Evolutionary conservation across 2,888 invertebrate genomes (phyloP), one percentile per base, ranked within the genome.

Genomic region (Sisyra terminalis): DNA sequence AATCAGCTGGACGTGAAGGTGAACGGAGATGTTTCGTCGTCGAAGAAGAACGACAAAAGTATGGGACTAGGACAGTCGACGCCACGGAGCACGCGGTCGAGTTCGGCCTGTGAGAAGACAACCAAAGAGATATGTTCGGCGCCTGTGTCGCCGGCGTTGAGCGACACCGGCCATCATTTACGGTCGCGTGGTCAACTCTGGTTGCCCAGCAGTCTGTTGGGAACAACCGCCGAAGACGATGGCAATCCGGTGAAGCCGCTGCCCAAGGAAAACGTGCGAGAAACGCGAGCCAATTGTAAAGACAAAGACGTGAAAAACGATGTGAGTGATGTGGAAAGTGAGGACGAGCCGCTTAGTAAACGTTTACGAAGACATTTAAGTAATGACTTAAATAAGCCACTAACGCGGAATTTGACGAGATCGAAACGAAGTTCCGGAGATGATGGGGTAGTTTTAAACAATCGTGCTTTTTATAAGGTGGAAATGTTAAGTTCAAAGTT

Each of bases 401-500:
- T 39, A 38, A 46, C 44, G 31, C 35, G 35, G 29, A 37, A 37
- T 3, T 39, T 42, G 8, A 42, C 10, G 14, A 42, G 31, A 39
- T 45, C 42, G 8, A 46, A 45, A 39, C 37, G 44, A 17, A 40
- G 14, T 1, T 69, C 70, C 0, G 64, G 66, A 0, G 71, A 71
- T 50, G 71, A 71, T 48, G 62, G 67, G 46, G 54, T 69, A 9
- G 63, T 68, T n/a, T 63, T 65, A 45, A 69, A 70, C 48, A 58
- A 57, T 50, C 58, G 56, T 50, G 54, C 74, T 44, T 81, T 77
- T 55, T 82, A 81, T 53, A 79, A 78, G 55, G 78, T 81, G 10
- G 80, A 81, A 53, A 75, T 79, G 17, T 66, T 78, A 50, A 73
- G 76, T 46, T 75, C 74, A 6, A 80, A 80, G 54, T 57, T 78